phyloP scores from a whole-genome alignment of 2,113 vertebrate genomes.

The Potamarius usumacintae region DNA sequence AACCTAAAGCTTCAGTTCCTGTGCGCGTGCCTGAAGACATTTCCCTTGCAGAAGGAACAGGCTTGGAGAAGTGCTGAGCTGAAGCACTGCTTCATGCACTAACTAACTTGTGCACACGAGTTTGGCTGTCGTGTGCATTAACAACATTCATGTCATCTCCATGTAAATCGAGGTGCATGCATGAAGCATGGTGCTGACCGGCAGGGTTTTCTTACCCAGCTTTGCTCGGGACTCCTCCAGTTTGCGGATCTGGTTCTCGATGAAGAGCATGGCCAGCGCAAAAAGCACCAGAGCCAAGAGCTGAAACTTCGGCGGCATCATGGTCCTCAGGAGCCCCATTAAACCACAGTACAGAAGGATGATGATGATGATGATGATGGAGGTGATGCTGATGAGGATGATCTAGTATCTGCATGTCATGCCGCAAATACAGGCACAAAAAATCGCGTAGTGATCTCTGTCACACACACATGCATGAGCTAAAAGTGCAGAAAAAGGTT shows the following conservation, averaged over 20 bases:
- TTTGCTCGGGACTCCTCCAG: slow-evolving; percentile 94
- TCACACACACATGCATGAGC: neutral
- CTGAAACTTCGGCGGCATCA: slow-evolving; percentile 97
- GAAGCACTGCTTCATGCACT: neutral
- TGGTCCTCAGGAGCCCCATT: slow-evolving; percentile 96
- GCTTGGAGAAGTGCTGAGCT: neutral
- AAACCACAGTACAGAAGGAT: slow-evolving; percentile 68
- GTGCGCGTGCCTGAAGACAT: no score
- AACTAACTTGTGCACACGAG: neutral
- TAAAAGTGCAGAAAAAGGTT: neutral
- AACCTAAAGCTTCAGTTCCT: neutral
- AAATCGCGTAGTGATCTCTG: slow-evolving; percentile 2
- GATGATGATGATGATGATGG: neutral
- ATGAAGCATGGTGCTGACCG: neutral
- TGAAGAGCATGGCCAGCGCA: slow-evolving; percentile 87
- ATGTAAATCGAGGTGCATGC: neutral
- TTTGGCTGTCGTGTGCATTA: neutral
- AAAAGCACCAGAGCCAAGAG: slow-evolving; percentile 90
- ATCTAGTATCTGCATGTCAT: slow-evolving; percentile 60
- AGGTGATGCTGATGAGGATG: slow-evolving; percentile 40
- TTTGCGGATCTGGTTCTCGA: slow-evolving; percentile 96
- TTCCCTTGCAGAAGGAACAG: neutral
- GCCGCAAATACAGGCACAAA: slow-evolving; percentile 63
- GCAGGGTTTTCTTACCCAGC: slow-evolving; percentile 80
- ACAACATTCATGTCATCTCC: no score